Base-by-base conservation (phyloP, 2,797 vertebrate genomes). In the Pteropus rufus region DNA sequence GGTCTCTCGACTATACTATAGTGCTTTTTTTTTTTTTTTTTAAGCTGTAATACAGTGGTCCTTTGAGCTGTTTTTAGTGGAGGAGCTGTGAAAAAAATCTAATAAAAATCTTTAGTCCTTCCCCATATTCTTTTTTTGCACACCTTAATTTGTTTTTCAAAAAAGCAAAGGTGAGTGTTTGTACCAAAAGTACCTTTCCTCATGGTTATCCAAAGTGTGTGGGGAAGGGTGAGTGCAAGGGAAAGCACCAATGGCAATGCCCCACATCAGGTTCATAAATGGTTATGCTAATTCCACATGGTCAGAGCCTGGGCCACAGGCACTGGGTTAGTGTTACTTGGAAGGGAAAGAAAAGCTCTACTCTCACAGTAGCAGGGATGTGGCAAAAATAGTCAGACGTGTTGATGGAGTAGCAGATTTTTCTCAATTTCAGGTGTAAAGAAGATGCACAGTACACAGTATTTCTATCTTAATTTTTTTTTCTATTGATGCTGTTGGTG, bases 11-110 rank as follows among this genome's bases (percentile, higher is more conserved):
- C 15, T 49, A 49, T 44, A 16, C 9, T 72, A 1, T 16, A 69
- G n/a, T 36, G 23, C 26, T 16, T 49, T 49, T 49, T 49, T 49
- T 16, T 49, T 49, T 49, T 49, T 46, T 44, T 44, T 44, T 44
- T 44, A 49, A 49, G 16, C 49, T 4, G 2, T 75, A 76, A 49
- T 14, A 19, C 31, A 64, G 18, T 49, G 34, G 44, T 88, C 19
- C 46, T 73, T 79, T 52, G 67, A 95, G 39, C 72, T 83, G 16
- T 54, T 82, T n/a, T 75, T 84, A 54, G 70, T 14, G 29, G 19
- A 73, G 54, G 79, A 41, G n/a, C 75, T 95, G 23, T 92, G 73
- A 73, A 79, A 93, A 93, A 87, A 64, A 44, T 86, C n/a, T 64
- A 56, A 52, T 83, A 56, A 77, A 34, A 73, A 15, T 56, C 18